These are phyloP conservation scores for Ormyrus rosae DNA, from an alignment of 2,888 invertebrate species.

Conservation along the genomic window DNA sequence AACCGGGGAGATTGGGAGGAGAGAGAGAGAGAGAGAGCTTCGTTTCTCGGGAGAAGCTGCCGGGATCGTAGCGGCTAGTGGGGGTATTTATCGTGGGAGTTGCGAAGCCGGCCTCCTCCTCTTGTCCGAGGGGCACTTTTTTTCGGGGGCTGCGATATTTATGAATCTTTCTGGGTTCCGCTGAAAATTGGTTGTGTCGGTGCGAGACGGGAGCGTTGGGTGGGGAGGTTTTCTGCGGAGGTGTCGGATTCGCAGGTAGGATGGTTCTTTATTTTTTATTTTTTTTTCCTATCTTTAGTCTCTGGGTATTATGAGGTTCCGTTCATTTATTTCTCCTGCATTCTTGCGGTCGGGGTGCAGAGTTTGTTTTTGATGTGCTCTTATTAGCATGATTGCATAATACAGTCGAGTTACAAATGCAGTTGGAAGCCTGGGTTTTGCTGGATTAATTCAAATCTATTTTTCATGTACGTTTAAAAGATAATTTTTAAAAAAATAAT, in stretches of 20 bases:
- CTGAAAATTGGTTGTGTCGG: neutral
- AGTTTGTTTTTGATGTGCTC: too few relatives aligned
- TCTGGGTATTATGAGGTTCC: too few relatives aligned
- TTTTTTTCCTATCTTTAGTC: too few relatives aligned
- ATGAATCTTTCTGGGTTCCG: neutral
- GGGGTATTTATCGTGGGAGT: conserved; percentile 36
- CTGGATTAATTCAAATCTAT: too few relatives aligned
- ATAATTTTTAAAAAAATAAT: too few relatives aligned
- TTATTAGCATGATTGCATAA: too few relatives aligned
- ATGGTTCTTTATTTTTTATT: neutral
- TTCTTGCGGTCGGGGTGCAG: too few relatives aligned
- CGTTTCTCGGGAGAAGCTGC: conserved; percentile 1
- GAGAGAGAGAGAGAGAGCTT: neutral
- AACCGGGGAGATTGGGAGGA: conserved; percentile 12
- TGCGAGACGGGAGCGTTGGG: neutral
- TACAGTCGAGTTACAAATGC: too few relatives aligned
- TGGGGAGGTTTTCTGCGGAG: neutral
- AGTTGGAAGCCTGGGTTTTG: too few relatives aligned
- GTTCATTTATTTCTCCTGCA: too few relatives aligned
- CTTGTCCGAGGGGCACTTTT: conserved; percentile 14
- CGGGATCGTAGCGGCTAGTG: neutral
- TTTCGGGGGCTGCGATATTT: conserved; percentile 18
- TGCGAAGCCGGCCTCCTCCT: neutral
- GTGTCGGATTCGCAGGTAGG: conserved; percentile 7
- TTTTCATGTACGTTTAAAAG: too few relatives aligned